Conservation (phyloP, 2,888 invertebrate species). For the Meandrusa payeni region DNA sequence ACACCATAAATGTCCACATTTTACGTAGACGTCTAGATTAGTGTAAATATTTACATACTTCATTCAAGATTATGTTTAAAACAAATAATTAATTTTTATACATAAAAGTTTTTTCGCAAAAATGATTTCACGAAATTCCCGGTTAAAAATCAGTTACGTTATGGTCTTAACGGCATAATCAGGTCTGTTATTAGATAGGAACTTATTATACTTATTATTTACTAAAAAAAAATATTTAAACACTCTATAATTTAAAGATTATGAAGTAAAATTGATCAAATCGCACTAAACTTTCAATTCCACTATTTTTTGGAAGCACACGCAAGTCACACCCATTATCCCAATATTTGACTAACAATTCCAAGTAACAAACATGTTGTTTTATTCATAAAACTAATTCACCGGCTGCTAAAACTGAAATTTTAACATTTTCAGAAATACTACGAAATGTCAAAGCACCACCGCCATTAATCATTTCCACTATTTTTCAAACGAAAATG, state of each 20-base stretch:
- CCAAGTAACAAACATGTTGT: slow-evolving; percentile 38
- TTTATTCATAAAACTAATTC: slow-evolving; percentile 51
- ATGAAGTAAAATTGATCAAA: slow-evolving; percentile 9
- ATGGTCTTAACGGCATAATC: not conserved
- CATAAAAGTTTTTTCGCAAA: not conserved
- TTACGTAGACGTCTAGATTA: not conserved
- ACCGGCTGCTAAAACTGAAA: slow-evolving; percentile 40
- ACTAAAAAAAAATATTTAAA: no score
- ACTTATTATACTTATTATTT: slow-evolving; percentile 23
- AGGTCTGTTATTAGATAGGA: slow-evolving; percentile 17
- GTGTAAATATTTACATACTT: slow-evolving; percentile 10
- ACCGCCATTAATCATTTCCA: slow-evolving; percentile 63
- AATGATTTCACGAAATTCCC: not conserved
- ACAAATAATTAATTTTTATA: not conserved
- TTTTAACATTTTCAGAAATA: slow-evolving; percentile 44
- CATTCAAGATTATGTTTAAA: not conserved
- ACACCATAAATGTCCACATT: slow-evolving; percentile 5
- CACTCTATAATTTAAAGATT: slow-evolving; percentile 10
- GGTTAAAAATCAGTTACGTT: not conserved
- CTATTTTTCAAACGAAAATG: slow-evolving; percentile 37
- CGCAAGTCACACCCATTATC: slow-evolving; percentile 28
- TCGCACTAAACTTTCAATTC: slow-evolving; percentile 19
- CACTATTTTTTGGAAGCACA: slow-evolving; percentile 24
- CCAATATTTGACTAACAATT: slow-evolving; percentile 24
- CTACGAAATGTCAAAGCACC: slow-evolving; percentile 58